Base-by-base conservation (phyloP, 2,888 invertebrate genomes). In the Biston betularia region DNA sequence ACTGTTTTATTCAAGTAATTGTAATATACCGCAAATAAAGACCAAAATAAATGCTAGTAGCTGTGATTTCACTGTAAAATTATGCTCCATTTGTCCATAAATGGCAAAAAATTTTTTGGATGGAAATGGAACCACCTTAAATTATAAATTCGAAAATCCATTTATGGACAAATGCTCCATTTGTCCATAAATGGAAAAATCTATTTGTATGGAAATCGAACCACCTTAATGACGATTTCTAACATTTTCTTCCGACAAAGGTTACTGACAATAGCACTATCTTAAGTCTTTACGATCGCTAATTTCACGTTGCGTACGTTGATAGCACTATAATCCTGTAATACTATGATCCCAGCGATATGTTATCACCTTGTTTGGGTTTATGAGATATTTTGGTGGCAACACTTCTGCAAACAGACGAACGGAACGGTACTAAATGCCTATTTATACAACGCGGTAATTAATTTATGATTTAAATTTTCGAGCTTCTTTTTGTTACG, bases 361-460 rank as follows among this genome's bases (percentile, higher is more conserved):
- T n/a, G 70, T 75, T 84, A 84, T 84, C 84, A 68, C 70, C 71
- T 73, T 82, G 74, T 76, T 77, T 78, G 68, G 70, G 61, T 69
- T 67, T 70, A 64, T 62, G 59, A 70, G 71, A 73, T 68, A 69
- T 75, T 73, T 74, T 69, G 63, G 68, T 69, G 69, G 66, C 60
- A 54, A 61, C 68, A 42, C 44, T 24, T 65, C 44, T 55, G 62
- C 65, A 75, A 74, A 79, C 71, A 76, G 65, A 58, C 42, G 58
- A 24, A 40, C n/a, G 48, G 14, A 24, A 33, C 14, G 54, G 24
- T 12, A 33, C 34, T 14, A 24, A 24, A 24, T 24, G 3, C 24
- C 14, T 54, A 42, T 54, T 54, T 40, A 24, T 12, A 42, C 12
- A 1, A 7, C 0, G 33, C 6, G 1, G 44, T n/a, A 45, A 45